Evolutionary conservation across 1,140 invertebrate genomes (phyloP).

Genomic region (Luehdorfia chinensis): DNA sequence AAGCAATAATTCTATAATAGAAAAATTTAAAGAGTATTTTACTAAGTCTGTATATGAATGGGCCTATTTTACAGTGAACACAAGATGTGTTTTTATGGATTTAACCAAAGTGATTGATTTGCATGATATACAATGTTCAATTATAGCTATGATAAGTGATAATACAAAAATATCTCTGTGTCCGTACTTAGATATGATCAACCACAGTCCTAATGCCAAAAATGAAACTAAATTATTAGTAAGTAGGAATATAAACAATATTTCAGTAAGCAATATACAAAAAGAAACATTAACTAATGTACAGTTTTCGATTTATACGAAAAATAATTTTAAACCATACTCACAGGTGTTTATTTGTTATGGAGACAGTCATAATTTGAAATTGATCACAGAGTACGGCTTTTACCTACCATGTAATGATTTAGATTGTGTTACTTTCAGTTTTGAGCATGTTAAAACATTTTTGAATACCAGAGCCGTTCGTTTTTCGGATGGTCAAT

Average conservation of each 20-base stretch:
- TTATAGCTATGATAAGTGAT: slow-evolving; percentile 61
- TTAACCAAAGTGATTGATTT: slow-evolving; percentile 59
- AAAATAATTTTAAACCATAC: slow-evolving; percentile 75
- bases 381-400: slow-evolving; percentile 86
- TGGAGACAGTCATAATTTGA: slow-evolving; percentile 83
- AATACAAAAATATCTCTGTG: slow-evolving; percentile 83
- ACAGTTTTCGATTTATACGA: slow-evolving; percentile 77
- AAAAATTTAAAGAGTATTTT: slow-evolving; percentile 52
- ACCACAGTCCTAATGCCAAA: slow-evolving; percentile 79
- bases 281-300: slow-evolving; percentile 58
- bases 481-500: slow-evolving; percentile 54
- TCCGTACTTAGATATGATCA: slow-evolving; percentile 87
- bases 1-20: slow-evolving; percentile 28
- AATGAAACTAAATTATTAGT: slow-evolving; percentile 75
- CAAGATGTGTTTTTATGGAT: slow-evolving; percentile 82
- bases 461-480: slow-evolving; percentile 42
- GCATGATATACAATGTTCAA: slow-evolving; percentile 37
- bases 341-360: slow-evolving; percentile 86
- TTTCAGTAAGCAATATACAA: slow-evolving; percentile 68
- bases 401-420: slow-evolving; percentile 81
- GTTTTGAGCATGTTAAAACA: slow-evolving; percentile 58
- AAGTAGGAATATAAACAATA: slow-evolving; percentile 49
- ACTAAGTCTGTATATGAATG: slow-evolving; percentile 70
- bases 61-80: slow-evolving; percentile 87
- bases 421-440: slow-evolving; percentile 79